Percentiles rank a stretch among this genome's conserved stretches.
phyloP scores from a whole-genome alignment of 2,888 invertebrate genomes.

The Drosophila borborema region DNA sequence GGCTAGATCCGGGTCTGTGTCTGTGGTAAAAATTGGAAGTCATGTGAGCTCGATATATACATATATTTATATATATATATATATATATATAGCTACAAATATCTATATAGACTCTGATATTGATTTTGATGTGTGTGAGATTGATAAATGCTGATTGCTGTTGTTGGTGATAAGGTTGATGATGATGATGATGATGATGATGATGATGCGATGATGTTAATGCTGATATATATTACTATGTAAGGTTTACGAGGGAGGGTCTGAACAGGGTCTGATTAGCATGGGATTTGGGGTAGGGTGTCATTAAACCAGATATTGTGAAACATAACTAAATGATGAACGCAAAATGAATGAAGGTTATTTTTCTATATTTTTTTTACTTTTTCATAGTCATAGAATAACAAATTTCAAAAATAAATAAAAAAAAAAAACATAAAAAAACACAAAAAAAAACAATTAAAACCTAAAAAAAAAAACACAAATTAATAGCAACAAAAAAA shows the following conservation, averaged over 20 bases:
- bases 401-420: slow-evolving; percentile 71
- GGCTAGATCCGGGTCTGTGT: slow-evolving; percentile 15
- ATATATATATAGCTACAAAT: background rate
- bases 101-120: slow-evolving; percentile 1
- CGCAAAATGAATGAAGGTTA: slow-evolving; percentile 77
- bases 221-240: slow-evolving; percentile 72
- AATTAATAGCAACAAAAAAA: slow-evolving; percentile 27
- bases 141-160: slow-evolving; percentile 39
- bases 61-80: background rate
- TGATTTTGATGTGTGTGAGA: slow-evolving; percentile 18
- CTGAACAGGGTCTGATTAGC: slow-evolving; percentile 50
- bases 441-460: slow-evolving; percentile 26
- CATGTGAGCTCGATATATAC: slow-evolving; percentile 20
- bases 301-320: slow-evolving; percentile 68
- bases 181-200: slow-evolving; percentile 23
- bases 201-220: slow-evolving; percentile 52
- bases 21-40: slow-evolving; percentile 33
- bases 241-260: slow-evolving; percentile 62
- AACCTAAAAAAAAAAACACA: slow-evolving; percentile 27
- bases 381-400: slow-evolving; percentile 83
- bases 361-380: slow-evolving; percentile 81
- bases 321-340: slow-evolving; percentile 56
- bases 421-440: slow-evolving; percentile 24
- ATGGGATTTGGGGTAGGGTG: slow-evolving; percentile 40
- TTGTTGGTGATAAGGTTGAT: slow-evolving; percentile 46